These are phyloP conservation scores for Dendrolimus houi DNA, from an alignment of 2,888 invertebrate species.

Conservation along the genomic window DNA sequence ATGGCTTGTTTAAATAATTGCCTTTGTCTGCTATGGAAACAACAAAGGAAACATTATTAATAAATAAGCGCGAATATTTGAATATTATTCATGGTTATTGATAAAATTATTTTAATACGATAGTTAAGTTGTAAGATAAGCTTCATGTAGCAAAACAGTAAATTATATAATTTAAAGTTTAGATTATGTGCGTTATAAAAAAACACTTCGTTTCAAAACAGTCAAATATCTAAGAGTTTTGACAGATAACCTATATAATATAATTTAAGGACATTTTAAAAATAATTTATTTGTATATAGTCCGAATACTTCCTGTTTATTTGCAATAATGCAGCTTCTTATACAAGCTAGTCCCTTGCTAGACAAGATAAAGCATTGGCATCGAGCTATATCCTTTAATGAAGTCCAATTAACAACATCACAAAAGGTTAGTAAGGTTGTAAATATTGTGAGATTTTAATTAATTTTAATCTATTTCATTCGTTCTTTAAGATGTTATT, in stretches of 20 bases:
- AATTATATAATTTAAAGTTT: too few relatives aligned
- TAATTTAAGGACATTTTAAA: constrained; percentile 2
- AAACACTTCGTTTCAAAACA: too few relatives aligned
- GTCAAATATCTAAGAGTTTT: too few relatives aligned
- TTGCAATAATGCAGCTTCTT: constrained; percentile 54
- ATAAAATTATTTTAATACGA: too few relatives aligned
- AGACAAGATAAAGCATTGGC: constrained; percentile 72
- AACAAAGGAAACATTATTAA: too few relatives aligned
- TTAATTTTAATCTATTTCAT: background rate
- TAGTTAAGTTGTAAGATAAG: too few relatives aligned
- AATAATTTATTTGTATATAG: constrained; percentile 22
- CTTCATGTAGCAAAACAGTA: too few relatives aligned
- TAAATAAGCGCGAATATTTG: too few relatives aligned
- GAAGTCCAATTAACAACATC: constrained; percentile 78
- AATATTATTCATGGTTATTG: too few relatives aligned
- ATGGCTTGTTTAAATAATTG: too few relatives aligned
- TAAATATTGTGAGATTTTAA: constrained; percentile 2
- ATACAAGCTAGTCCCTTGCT: constrained; percentile 74
- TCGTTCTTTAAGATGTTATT: background rate
- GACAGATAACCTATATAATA: constrained; percentile 1
- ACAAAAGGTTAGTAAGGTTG: constrained; percentile 77
- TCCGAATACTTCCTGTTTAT: background rate
- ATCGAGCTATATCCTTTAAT: constrained; percentile 56
- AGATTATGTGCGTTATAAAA: too few relatives aligned
- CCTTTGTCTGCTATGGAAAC: too few relatives aligned